Evolutionary conservation across 2,888 invertebrate genomes (phyloP).

Genomic region (Cryptophagus acutangulus): DNA sequence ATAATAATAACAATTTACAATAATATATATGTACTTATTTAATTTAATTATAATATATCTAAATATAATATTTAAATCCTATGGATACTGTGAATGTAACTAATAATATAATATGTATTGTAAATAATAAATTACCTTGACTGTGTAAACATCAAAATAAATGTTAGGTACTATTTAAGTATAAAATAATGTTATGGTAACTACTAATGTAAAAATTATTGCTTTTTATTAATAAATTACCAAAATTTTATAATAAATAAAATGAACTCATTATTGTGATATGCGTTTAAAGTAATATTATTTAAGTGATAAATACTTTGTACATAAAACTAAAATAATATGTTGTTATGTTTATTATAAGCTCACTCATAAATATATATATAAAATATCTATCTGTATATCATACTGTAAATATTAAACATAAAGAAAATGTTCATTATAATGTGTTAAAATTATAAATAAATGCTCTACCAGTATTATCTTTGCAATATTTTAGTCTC

Average conservation of each 20-base stretch:
- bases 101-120: background rate
- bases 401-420: constrained; percentile 3
- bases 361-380: background rate
- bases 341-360: background rate
- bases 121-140: constrained; percentile 1
- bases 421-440: constrained; percentile 2
- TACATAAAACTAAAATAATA: background rate
- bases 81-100: too few species aligned
- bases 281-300: constrained; percentile 6
- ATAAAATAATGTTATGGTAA: background rate
- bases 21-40: too few species aligned
- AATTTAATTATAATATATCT: too few species aligned
- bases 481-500: too few species aligned
- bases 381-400: background rate
- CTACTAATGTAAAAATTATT: background rate
- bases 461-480: too few species aligned
- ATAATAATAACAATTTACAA: too few species aligned
- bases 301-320: constrained; percentile 1
- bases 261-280: constrained; percentile 8
- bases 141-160: background rate
- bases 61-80: too few species aligned
- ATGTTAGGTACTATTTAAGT: background rate
- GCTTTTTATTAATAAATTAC: background rate
- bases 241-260: background rate
- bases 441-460: constrained; percentile 5